Evolutionary conservation across 2,888 invertebrate species (phyloP).

Genomic region (Dryadula phaetusa): DNA sequence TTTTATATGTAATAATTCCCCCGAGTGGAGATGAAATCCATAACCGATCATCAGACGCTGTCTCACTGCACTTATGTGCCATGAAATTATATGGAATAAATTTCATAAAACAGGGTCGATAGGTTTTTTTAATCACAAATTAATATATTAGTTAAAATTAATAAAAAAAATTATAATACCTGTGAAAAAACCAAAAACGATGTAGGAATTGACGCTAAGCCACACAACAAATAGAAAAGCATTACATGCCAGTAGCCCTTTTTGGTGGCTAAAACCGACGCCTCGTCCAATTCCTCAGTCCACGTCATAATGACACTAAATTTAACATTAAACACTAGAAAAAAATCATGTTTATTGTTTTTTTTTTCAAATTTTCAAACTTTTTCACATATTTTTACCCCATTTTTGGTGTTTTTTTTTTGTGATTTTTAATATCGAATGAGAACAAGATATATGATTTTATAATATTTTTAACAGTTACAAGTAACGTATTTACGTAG

Average conservation of each 20-base stretch:
- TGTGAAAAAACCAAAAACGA: constrained; percentile 88
- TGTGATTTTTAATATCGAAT: too few species aligned
- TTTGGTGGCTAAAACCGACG: constrained; percentile 85
- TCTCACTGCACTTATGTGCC: too few species aligned
- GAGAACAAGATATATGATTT: too few species aligned
- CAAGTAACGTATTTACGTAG: neutral
- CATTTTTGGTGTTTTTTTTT: too few species aligned
- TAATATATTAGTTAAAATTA: too few species aligned
- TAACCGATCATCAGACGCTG: too few species aligned
- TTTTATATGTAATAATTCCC: too few species aligned
- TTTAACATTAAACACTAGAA: constrained; percentile 4
- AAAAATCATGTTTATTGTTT: neutral
- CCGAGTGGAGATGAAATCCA: too few species aligned
- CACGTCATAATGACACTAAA: constrained; percentile 53
- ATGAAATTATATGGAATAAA: too few species aligned
- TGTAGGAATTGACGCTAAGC: constrained; percentile 86
- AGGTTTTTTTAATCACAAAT: too few species aligned
- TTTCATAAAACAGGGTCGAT: too few species aligned
- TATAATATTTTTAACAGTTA: neutral
- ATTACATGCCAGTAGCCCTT: constrained; percentile 86
- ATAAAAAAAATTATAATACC: constrained; percentile 62
- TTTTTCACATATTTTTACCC: neutral
- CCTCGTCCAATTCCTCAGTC: constrained; percentile 83
- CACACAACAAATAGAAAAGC: constrained; percentile 86
- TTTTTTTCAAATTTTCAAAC: neutral